These are phyloP conservation scores for Xestia xanthographa DNA, from an alignment of 2,888 invertebrate species.

Conservation along the genomic window DNA sequence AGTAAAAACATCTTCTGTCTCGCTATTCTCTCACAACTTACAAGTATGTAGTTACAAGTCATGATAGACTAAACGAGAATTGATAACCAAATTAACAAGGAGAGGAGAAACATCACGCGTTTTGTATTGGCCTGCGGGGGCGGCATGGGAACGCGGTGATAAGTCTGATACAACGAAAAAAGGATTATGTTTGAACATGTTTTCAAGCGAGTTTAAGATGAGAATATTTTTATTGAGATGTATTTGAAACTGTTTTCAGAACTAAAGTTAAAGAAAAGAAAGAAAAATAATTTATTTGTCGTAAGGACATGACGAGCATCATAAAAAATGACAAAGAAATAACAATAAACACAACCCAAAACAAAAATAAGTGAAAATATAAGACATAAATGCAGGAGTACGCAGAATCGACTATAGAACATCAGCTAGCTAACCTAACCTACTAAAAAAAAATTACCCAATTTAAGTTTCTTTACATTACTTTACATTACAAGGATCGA, in stretches of 20 bases:
- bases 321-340: no score
- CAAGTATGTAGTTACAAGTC: slow-evolving; percentile 38
- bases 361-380: no score
- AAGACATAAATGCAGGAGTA: no score
- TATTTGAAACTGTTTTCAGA: not conserved
- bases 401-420: not conserved
- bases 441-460: not conserved
- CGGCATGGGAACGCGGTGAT: slow-evolving; percentile 37
- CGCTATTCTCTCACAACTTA: slow-evolving; percentile 52
- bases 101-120: slow-evolving; percentile 76
- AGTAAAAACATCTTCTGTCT: slow-evolving; percentile 19
- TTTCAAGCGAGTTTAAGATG: slow-evolving; percentile 16
- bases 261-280: no score
- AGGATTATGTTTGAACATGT: slow-evolving; percentile 21
- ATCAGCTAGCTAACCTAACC: not conserved
- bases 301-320: no score
- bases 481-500: not conserved
- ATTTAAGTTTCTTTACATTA: not conserved
- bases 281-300: no score
- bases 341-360: no score
- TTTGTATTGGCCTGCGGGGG: slow-evolving; percentile 61
- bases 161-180: slow-evolving; percentile 24
- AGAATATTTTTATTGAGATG: slow-evolving; percentile 19
- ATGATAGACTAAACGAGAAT: slow-evolving; percentile 70
- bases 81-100: slow-evolving; percentile 80